phyloP scores from a whole-genome alignment of 2,888 invertebrate species.

The Cynaeus angustus region DNA sequence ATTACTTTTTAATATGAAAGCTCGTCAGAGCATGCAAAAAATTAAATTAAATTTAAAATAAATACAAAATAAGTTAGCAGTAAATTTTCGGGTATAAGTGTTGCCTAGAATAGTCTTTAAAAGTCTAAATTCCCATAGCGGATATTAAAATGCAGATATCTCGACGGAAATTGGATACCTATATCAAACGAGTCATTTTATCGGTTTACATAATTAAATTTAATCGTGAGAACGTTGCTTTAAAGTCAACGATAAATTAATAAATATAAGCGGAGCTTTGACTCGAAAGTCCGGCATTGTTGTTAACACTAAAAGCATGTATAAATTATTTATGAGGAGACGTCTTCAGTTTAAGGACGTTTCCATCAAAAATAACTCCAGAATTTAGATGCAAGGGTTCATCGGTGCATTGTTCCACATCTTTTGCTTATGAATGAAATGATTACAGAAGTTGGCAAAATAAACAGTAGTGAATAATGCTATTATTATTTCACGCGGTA shows the following conservation, averaged over 20 bases:
- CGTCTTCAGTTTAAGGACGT: constrained; percentile 6
- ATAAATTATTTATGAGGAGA: constrained; percentile 33
- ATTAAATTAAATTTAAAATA: no score
- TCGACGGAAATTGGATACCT: constrained; percentile 36
- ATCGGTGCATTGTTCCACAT: no score
- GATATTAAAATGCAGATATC: constrained; percentile 28
- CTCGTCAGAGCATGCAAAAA: no score
- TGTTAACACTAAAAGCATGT: constrained; percentile 24
- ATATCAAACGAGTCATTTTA: constrained; percentile 32
- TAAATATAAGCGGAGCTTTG: constrained; percentile 36
- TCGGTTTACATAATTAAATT: constrained; percentile 47
- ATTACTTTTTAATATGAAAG: no score
- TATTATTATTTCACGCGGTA: no score
- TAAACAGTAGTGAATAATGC: no score
- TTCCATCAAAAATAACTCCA: no score
- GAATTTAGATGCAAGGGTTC: no score
- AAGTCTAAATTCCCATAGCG: constrained; percentile 12
- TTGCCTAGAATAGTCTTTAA: not conserved
- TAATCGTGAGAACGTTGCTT: constrained; percentile 45
- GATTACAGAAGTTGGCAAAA: no score
- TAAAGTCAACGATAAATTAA: constrained; percentile 27
- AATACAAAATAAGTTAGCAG: no score
- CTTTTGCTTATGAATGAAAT: no score
- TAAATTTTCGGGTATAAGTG: not conserved
- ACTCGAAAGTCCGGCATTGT: constrained; percentile 28